Evolutionary conservation across 35 echinoderm and acorn worm genomes (phyloP).

Genomic region (Anneissia japonica): DNA sequence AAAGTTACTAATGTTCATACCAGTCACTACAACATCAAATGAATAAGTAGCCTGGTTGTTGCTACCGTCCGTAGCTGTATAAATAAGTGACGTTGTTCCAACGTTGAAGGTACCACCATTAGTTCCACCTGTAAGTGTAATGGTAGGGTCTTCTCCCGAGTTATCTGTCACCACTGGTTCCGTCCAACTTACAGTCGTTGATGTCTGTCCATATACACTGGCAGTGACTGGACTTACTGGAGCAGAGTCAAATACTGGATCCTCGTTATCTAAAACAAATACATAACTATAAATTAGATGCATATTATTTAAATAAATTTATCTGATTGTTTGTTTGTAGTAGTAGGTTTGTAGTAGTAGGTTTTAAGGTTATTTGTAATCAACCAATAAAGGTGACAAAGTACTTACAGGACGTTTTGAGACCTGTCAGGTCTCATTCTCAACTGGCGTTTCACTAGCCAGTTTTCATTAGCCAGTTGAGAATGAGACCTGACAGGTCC

Average conservation of each 20-base stretch:
- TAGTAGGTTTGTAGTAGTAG: too few species aligned
- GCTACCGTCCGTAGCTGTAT: background rate
- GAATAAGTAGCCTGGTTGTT: background rate
- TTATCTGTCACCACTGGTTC: slow-evolving; percentile 46
- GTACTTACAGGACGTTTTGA: too few species aligned
- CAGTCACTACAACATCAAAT: background rate
- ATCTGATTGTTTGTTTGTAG: too few species aligned
- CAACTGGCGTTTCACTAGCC: too few species aligned
- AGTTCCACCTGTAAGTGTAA: background rate
- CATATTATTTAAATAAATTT: too few species aligned
- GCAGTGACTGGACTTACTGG: background rate
- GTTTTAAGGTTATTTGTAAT: too few species aligned
- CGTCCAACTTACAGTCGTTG: slow-evolving; percentile 15
- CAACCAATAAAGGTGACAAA: too few species aligned
- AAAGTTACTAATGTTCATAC: too few species aligned
- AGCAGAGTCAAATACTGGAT: background rate
- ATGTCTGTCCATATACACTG: background rate
- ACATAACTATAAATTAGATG: too few species aligned
- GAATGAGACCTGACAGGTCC: too few species aligned
- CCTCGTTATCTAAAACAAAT: background rate
- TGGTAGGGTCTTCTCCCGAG: slow-evolving; percentile 13
- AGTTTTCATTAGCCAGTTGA: too few species aligned
- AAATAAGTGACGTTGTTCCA: background rate
- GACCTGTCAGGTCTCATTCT: too few species aligned
- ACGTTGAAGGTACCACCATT: background rate